Percentiles rank a stretch among this genome's conserved stretches.
Conservation (phyloP, 2,888 invertebrate genomes). For the Carcina quercana region DNA sequence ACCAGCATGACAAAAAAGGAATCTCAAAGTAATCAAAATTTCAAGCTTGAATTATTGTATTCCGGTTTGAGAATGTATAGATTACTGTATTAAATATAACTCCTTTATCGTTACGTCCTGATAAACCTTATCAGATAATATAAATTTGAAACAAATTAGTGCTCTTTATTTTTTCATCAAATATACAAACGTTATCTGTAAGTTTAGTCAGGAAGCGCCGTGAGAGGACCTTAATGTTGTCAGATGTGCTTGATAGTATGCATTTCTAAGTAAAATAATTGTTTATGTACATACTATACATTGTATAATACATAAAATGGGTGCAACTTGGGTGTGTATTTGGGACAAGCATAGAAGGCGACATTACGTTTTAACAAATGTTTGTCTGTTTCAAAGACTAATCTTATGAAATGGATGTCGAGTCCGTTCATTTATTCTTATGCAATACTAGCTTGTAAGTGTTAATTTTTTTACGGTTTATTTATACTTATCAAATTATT, state of each 20-base stretch:
- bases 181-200: too few species aligned
- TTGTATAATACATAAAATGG: conserved; percentile 3
- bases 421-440: conserved; percentile 64
- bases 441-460: conserved; percentile 74
- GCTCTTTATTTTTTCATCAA: too few species aligned
- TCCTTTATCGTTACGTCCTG: too few species aligned
- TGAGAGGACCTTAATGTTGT: conserved; percentile 29
- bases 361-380: conserved; percentile 22
- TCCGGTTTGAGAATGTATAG: conserved; percentile 15
- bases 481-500: conserved; percentile 57
- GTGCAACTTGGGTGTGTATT: conserved; percentile 7
- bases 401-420: conserved; percentile 32
- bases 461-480: conserved; percentile 70
- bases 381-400: conserved; percentile 39
- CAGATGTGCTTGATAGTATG: conserved; percentile 25
- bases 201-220: too few species aligned
- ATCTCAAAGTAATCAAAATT: conserved; percentile 20
- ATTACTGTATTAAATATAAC: conserved; percentile 17
- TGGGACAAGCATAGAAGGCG: conserved; percentile 24
- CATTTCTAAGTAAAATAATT: conserved; percentile 15
- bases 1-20: conserved; percentile 13
- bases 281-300: conserved; percentile 26
- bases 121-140: too few species aligned
- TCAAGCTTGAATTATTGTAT: conserved; percentile 17
- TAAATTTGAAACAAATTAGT: too few species aligned